phyloP scores from a whole-genome alignment of 2,113 vertebrate species.

The Cebus imitator region DNA sequence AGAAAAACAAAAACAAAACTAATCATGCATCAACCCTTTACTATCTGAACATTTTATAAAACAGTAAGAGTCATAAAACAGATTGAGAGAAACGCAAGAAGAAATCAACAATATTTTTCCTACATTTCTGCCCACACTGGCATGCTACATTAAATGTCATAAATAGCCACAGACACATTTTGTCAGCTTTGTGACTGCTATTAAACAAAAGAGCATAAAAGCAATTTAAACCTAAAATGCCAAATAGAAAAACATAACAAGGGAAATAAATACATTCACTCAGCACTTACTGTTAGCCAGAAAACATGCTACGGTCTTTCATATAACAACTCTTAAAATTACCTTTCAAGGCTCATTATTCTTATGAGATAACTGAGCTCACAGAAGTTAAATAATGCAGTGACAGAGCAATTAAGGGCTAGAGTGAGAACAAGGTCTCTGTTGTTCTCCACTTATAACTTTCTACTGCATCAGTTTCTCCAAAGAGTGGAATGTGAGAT shows the following conservation, averaged over 20 bases:
- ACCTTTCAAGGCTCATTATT: background rate
- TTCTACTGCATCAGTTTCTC: background rate
- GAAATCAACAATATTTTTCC: background rate
- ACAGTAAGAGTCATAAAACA: slow-evolving; percentile 24
- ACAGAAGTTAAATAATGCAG: background rate
- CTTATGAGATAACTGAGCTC: background rate
- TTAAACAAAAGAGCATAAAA: slow-evolving; percentile 26
- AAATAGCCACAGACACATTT: background rate
- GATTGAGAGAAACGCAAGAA: slow-evolving; percentile 24
- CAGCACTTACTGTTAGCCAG: background rate
- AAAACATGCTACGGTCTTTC: background rate
- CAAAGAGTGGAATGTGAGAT: background rate
- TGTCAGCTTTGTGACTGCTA: slow-evolving; percentile 33
- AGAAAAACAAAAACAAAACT: background rate
- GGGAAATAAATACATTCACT: background rate
- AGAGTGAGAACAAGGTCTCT: background rate
- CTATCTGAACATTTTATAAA: slow-evolving; percentile 11
- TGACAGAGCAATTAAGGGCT: background rate
- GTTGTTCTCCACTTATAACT: background rate
- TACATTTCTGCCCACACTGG: slow-evolving; percentile 28
- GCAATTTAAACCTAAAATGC: slow-evolving; percentile 39
- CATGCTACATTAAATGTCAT: slow-evolving; percentile 19
- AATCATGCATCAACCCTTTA: background rate
- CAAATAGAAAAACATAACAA: background rate
- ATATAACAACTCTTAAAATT: slow-evolving; percentile 22